Percentiles rank a stretch among this genome's conserved stretches.
Evolutionary conservation across 2,113 vertebrate genomes (phyloP).

Genomic region (Ancistrus triradiatus): DNA sequence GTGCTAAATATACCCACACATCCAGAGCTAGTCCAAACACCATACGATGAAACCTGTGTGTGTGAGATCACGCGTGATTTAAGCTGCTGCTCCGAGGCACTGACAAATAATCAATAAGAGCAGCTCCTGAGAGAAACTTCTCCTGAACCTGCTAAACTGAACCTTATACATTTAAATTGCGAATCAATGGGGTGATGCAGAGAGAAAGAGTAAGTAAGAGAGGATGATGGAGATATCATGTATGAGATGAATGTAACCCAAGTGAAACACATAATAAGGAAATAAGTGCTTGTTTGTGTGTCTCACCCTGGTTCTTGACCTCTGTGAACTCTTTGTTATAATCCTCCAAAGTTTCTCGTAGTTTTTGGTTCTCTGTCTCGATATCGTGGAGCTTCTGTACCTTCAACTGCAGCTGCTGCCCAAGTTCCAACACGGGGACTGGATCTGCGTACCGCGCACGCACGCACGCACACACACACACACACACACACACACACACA

Average conservation of each 20-base stretch:
- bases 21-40: no score
- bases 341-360: constrained; percentile 95
- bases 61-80: constrained; percentile 67
- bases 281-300: constrained; percentile 50
- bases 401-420: constrained; percentile 96
- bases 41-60: no score
- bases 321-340: constrained; percentile 98
- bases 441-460: constrained; percentile 73
- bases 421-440: constrained; percentile 88
- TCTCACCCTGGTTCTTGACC: constrained; percentile 96
- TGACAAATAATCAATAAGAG: constrained; percentile 97
- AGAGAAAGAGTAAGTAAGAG: constrained; percentile 10
- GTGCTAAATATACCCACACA: no score
- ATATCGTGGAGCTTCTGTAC: constrained; percentile 96
- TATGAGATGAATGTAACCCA: no score
- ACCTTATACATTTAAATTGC: constrained; percentile 94
- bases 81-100: constrained; percentile 82
- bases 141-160: constrained; percentile 97
- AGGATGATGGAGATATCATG: constrained; percentile 46
- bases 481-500: neutral
- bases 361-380: constrained; percentile 97
- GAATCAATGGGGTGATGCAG: constrained; percentile 77
- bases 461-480: neutral
- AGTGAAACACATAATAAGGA: no score
- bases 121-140: constrained; percentile 90